These are phyloP conservation scores for Bruchidius siliquastri DNA, from an alignment of 2,888 invertebrate species.

Conservation along the genomic window DNA sequence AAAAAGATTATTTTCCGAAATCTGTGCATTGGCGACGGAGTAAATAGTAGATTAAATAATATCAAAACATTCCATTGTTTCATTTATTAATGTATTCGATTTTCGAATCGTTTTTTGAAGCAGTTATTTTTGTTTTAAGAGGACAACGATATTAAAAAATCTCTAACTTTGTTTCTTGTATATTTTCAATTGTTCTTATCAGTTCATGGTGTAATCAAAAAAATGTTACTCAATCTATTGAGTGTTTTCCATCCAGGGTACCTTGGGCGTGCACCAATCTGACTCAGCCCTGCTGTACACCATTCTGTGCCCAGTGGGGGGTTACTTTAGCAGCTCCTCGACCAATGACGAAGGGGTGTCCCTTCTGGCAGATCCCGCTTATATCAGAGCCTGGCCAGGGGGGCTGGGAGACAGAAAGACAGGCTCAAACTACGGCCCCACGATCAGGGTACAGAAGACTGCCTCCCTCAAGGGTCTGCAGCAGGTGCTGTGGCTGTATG, in stretches of 20 bases:
- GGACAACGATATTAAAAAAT: no score
- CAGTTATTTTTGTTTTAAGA: no score
- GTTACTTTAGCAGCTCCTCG: conserved; percentile 67
- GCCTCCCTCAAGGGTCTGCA: conserved; percentile 75
- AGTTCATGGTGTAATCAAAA: no score
- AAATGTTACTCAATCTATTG: no score
- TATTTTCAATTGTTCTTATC: no score
- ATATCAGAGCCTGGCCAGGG: conserved; percentile 83
- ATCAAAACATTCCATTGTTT: no score
- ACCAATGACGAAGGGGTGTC: conserved; percentile 63
- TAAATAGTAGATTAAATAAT: no score
- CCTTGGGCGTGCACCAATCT: conserved; percentile 84
- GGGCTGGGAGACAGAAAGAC: conserved; percentile 94
- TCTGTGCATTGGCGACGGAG: no score
- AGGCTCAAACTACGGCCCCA: conserved; percentile 90
- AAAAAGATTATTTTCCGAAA: no score
- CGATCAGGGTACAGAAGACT: conserved; percentile 77
- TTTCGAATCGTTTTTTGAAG: no score
- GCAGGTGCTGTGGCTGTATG: conserved; percentile 95
- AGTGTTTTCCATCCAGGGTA: conserved; percentile 60
- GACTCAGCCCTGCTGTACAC: conserved; percentile 87
- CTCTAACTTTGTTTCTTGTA: no score
- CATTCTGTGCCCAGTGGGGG: conserved; percentile 88
- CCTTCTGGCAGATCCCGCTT: conserved; percentile 87
- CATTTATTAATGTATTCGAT: no score